Base-by-base conservation (phyloP, 64 coral and sea anemone species). In the Hydrozoanthus tunicans region DNA sequence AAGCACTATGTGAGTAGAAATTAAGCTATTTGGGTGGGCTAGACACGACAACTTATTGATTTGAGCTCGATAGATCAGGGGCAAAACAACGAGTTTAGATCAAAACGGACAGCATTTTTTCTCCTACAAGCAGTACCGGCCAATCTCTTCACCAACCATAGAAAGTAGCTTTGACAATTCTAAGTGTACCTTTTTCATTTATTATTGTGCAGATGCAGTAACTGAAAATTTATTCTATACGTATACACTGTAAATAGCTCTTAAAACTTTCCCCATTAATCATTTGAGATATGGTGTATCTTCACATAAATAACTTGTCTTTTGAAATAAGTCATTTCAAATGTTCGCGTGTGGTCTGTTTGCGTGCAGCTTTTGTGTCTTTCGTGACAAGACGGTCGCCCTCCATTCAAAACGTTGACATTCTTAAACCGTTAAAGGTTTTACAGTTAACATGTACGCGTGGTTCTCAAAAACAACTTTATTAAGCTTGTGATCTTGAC, bases 321-420 rank as follows among this genome's bases (percentile, higher is more conserved):
- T 69, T 85, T 15, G 5, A 53, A 60, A 51, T 88, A 51, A 88
- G 56, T 43, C 20, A 88, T 59, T 10, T 53, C 63, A 70, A 72
- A 72, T 56, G 13, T 74, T 88, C n/a, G 84, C 84, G 84, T 72
- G 84, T 73, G 68, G 84, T 74, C 68, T 73, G 51, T 51, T 59
- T 43, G 70, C 55, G 25, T 4, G 68, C 63, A 26, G 83, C 79
- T 81, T 23, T 81, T 81, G 70, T 73, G 78, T 27, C 77, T n/a
- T 60, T 4, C 56, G 73, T 59, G 67, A 86, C 83, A 86, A 54
- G 26, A 24, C 67, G 7, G 17, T 86, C 83, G 73, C 9, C 55
- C 3, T n/a, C 67, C 6, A 86, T 53, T 58, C 65, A 58, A 85
- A 17, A 85, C 70, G 56, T 73, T 86, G 52, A 72, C 52, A 86